Percentiles rank a stretch among this genome's conserved stretches.
phyloP scores from a whole-genome alignment of 2,888 invertebrate species.

The Salticus scenicus region DNA sequence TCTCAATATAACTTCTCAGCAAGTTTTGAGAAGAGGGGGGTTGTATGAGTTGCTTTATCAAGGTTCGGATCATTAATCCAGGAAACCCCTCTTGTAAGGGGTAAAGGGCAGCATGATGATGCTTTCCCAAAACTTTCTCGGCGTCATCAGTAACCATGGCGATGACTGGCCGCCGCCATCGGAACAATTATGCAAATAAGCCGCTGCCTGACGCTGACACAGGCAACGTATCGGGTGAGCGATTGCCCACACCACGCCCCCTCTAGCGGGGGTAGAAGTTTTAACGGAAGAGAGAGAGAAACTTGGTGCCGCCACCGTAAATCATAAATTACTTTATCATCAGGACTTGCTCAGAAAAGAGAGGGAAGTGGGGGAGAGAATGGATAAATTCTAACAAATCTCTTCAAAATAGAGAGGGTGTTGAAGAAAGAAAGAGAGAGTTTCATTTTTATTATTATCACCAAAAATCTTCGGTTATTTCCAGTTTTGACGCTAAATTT shows the following conservation, averaged over 20 bases:
- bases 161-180: slow-evolving; percentile 54
- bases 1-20: not conserved
- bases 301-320: slow-evolving; percentile 59
- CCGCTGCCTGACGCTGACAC: slow-evolving; percentile 61
- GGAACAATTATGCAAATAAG: slow-evolving; percentile 66
- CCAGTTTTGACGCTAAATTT: too few species aligned
- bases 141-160: slow-evolving; percentile 68
- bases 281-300: slow-evolving; percentile 40
- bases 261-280: slow-evolving; percentile 43
- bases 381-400: slow-evolving; percentile 13
- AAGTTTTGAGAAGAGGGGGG: not conserved
- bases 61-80: slow-evolving; percentile 56
- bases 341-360: slow-evolving; percentile 10
- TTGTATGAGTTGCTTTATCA: too few species aligned
- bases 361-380: slow-evolving; percentile 10
- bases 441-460: slow-evolving; percentile 31
- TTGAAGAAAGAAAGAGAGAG: not conserved
- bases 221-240: slow-evolving; percentile 64
- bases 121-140: slow-evolving; percentile 56
- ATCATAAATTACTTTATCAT: slow-evolving; percentile 70
- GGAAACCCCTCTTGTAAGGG: slow-evolving; percentile 20
- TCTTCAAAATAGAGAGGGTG: not conserved
- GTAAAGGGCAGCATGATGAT: slow-evolving; percentile 32
- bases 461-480: not conserved
- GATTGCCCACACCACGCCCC: slow-evolving; percentile 65